Evolutionary conservation across 2,797 vertebrate genomes (phyloP).

Genomic region (Pangasius mekongensis): DNA sequence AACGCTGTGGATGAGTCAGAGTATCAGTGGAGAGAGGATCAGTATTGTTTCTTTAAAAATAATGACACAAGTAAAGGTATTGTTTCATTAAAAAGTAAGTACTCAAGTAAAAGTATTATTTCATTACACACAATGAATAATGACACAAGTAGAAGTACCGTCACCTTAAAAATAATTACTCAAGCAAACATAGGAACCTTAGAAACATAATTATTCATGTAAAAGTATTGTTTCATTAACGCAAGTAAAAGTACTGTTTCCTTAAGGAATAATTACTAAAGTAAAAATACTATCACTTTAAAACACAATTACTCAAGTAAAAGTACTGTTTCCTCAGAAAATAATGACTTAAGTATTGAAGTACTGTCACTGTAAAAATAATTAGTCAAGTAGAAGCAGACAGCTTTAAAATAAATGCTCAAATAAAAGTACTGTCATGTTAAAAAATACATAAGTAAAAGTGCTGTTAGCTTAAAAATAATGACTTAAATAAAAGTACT

Average conservation of each 20-base stretch:
- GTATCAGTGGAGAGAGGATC: neutral
- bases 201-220: neutral
- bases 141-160: too few species aligned
- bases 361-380: neutral
- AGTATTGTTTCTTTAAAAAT: neutral
- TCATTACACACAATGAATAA: neutral
- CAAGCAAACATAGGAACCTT: neutral
- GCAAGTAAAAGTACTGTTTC: neutral
- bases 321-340: neutral
- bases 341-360: neutral
- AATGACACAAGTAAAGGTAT: neutral
- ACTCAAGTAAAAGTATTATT: too few species aligned
- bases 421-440: neutral
- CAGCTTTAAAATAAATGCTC: neutral
- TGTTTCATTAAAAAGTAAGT: too few species aligned
- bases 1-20: neutral
- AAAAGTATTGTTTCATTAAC: too few species aligned
- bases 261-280: neutral
- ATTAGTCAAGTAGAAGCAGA: neutral
- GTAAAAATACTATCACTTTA: neutral
- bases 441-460: too few species aligned
- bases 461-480: neutral
- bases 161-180: neutral
- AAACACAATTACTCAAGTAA: neutral
- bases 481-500: neutral